Evolutionary conservation across 2,113 vertebrate species (phyloP), one percentile per base, ranked within the genome.

Genomic region (Syngnathus floridae): DNA sequence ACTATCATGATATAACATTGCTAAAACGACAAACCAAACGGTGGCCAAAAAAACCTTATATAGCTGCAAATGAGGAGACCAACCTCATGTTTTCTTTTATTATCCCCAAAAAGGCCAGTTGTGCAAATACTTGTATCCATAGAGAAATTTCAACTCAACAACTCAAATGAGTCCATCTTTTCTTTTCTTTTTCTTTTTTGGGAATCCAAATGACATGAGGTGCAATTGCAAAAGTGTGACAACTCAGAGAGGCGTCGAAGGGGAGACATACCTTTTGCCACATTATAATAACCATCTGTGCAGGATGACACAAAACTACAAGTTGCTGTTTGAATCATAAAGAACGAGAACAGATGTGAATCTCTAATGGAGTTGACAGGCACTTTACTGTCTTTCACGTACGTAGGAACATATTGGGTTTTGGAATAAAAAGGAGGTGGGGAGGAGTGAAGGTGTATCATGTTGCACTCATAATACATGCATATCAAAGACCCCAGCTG

Each of bases 401-500:
- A 31, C 26, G 26, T 31, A 31, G 26, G 81, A 86, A 79, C 88
- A 88, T 88, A 89, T 94, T 94, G 93, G 92, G 91, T 92, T 92
- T 92, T 90, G 92, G 91, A 92, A 92, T 92, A 92, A 94, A 91
- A 92, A 52, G 17, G 45, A 19, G 19, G 63, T 12, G 88, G 89
- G 92, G 93, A 93, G 89, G 89, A 92, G 92, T 91, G 91, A 93
- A 93, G 92, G 93, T 92, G 79, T 94, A 95, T 96, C 94, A 84
- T 92, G 93, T 96, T 96, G 94, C 95, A 93, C 86, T 85, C 94
- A 92, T 93, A 94, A 91, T 90, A 92, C 93, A 94, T 91, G 92
- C 92, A 94, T 94, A 96, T 95, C 93, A 95, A 92, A 37, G 88
- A 93, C 91, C 94, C 91, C 95, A 96, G 94, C 94, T 97, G 95